A percentile compares a stretch with the other conserved stretches of the same genome.
These are phyloP conservation scores for Arizona elegans DNA, from an alignment of 2,113 vertebrate genomes.

Conservation along the genomic window DNA sequence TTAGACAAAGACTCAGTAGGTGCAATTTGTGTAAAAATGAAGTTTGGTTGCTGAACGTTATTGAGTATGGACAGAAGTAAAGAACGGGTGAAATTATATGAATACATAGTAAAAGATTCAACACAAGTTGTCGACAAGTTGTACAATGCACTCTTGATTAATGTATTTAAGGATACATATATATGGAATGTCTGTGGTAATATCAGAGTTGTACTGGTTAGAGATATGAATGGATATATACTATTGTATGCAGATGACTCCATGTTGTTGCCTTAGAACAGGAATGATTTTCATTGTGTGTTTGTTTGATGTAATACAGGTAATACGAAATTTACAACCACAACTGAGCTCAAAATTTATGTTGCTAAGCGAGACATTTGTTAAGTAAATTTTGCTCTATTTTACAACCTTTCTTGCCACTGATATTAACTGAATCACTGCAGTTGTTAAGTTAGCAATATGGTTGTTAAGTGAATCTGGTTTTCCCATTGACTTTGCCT, in stretches of 20 bases:
- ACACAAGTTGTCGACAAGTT: background rate
- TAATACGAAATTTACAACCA: no score
- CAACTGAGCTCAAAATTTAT: no score
- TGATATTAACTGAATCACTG: no score
- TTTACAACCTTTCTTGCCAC: no score
- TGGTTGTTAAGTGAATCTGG: no score
- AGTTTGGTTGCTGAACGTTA: background rate
- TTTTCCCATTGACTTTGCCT: no score
- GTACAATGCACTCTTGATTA: background rate
- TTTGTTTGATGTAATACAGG: background rate
- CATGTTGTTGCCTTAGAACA: background rate
- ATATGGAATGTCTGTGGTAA: background rate
- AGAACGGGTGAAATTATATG: background rate
- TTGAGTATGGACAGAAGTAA: background rate
- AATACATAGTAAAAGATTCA: background rate
- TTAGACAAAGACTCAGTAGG: background rate
- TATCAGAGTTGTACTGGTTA: background rate
- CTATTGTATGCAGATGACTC: background rate
- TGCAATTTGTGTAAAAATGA: background rate
- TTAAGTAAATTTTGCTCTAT: no score
- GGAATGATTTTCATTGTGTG: background rate
- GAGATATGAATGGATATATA: background rate
- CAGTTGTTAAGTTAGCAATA: no score
- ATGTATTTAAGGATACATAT: background rate
- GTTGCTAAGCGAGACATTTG: no score